These are phyloP conservation scores for Jordanella pulchra DNA, from an alignment of 2,797 vertebrate genomes.

Conservation along the genomic window DNA sequence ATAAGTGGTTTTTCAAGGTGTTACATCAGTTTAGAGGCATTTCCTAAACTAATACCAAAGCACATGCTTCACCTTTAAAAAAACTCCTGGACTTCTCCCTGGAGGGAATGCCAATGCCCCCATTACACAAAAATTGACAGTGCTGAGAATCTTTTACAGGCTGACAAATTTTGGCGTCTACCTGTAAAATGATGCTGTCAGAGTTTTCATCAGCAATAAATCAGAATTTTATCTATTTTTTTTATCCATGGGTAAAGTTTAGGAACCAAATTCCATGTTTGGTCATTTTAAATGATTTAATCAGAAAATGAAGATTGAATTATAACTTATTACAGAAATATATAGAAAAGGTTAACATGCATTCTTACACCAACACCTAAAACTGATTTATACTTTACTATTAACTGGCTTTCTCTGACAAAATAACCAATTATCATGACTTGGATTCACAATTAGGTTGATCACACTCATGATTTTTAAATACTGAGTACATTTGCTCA, in stretches of 20 bases:
- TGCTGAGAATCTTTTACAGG: not conserved
- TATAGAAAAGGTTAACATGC: too few species aligned
- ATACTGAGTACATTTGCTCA: not conserved
- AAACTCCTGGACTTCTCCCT: not conserved
- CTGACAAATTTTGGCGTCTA: not conserved
- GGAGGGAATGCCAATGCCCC: not conserved
- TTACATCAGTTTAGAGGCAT: slow-evolving; percentile 12
- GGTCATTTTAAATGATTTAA: too few species aligned
- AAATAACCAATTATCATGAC: too few species aligned
- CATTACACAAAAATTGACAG: not conserved
- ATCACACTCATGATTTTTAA: too few species aligned
- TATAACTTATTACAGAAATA: too few species aligned
- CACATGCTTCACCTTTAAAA: not conserved
- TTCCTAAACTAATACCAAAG: not conserved
- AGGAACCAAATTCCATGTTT: too few species aligned
- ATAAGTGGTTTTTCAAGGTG: not conserved
- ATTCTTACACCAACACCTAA: too few species aligned
- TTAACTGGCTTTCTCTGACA: not conserved
- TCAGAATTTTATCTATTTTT: not conserved
- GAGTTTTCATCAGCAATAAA: not conserved
- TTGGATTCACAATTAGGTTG: too few species aligned
- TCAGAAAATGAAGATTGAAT: too few species aligned
- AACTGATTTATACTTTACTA: too few species aligned
- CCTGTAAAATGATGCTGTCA: not conserved
- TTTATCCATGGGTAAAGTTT: too few species aligned